phyloP scores from a whole-genome alignment of 2,888 invertebrate genomes.

The Zygothrica quintamaculata region DNA sequence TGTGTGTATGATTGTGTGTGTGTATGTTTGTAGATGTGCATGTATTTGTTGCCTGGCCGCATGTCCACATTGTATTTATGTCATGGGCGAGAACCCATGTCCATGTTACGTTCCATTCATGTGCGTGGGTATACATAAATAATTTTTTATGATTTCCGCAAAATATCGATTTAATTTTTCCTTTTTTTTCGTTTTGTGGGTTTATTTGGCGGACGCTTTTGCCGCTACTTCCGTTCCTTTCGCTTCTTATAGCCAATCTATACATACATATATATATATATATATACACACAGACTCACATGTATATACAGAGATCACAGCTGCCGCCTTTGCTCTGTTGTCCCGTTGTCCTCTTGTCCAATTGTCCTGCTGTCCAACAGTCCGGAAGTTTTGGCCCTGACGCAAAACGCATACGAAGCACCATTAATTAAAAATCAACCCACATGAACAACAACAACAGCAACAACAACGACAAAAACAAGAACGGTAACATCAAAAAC shows the following conservation, averaged over 20 bases:
- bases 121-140: conserved; percentile 73
- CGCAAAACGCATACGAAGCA: conserved; percentile 74
- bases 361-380: conserved; percentile 35
- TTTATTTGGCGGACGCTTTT: conserved; percentile 25
- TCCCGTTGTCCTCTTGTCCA: conserved; percentile 5
- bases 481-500: conserved; percentile 62
- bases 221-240: conserved; percentile 48
- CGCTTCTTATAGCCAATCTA: conserved; percentile 46
- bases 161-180: conserved; percentile 71
- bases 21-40: conserved; percentile 11
- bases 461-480: conserved; percentile 17
- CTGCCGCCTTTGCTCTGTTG: conserved; percentile 28
- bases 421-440: conserved; percentile 75
- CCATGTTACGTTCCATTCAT: conserved; percentile 30
- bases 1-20: conserved; percentile 3
- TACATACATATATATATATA: too few relatives aligned
- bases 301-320: conserved; percentile 24
- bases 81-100: conserved; percentile 37
- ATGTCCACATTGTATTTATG: conserved; percentile 41
- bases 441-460: conserved; percentile 52
- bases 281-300: conserved; percentile 10
- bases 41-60: conserved; percentile 10
- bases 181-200: conserved; percentile 29
- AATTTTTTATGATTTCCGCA: conserved; percentile 69
- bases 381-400: conserved; percentile 58